These are phyloP conservation scores for Criorhina ranunculi DNA, from an alignment of 2,888 invertebrate genomes.

Conservation along the genomic window DNA sequence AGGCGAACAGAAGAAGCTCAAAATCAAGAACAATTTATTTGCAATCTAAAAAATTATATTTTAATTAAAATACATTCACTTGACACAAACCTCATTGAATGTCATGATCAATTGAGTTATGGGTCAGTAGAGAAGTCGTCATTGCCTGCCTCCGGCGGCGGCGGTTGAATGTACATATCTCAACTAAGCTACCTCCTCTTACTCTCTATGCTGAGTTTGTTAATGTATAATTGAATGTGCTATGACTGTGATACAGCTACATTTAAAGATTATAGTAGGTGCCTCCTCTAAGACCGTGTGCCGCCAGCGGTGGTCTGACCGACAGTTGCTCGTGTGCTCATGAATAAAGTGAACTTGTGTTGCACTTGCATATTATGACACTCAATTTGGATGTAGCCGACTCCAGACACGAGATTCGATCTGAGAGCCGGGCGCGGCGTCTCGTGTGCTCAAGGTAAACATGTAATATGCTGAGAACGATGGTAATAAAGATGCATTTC, in stretches of 20 bases:
- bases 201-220: conserved; percentile 13
- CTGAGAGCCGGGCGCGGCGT: not conserved
- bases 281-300: conserved; percentile 47
- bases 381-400: conserved; percentile 51
- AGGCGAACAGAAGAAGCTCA: not conserved
- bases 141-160: conserved; percentile 16
- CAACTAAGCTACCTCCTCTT: not conserved
- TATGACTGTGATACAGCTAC: not conserved
- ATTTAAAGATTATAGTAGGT: conserved; percentile 34
- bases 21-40: conserved; percentile 48
- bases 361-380: conserved; percentile 62
- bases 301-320: conserved; percentile 65
- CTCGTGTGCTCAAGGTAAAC: conserved; percentile 54
- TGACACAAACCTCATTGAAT: conserved; percentile 65
- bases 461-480: not conserved
- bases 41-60: conserved; percentile 49
- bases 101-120: conserved; percentile 74
- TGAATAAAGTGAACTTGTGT: conserved; percentile 71
- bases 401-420: conserved; percentile 14
- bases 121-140: conserved; percentile 59
- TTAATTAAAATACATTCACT: conserved; percentile 58
- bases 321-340: conserved; percentile 40
- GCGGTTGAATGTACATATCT: not conserved
- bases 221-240: conserved; percentile 25
- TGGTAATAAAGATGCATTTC: conserved; percentile 50